Evolutionary conservation across 2,888 invertebrate species (phyloP), one percentile per base, ranked within the genome.

Genomic region (Teleogryllus oceanicus): DNA sequence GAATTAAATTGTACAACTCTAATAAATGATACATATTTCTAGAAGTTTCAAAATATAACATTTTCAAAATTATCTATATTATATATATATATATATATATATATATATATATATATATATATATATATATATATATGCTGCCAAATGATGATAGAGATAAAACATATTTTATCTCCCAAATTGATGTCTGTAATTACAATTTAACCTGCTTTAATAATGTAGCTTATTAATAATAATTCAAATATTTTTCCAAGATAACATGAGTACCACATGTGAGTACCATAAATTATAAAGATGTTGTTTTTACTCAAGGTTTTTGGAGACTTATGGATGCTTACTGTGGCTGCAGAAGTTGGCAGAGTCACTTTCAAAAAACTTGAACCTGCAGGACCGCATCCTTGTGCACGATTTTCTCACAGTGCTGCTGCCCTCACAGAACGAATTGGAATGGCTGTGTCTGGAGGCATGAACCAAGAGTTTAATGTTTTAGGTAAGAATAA

Each of bases 401-500:
- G 81, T 8, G 82, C 84, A 8, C 83, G 85, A 5, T 86, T 86
- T 79, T 85, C 86, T 1, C 86, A 86, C 81, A 78, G 80, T 21
- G 83, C 85, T 49, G 83, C 84, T 78, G 83, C 81, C n/a, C 77
- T 82, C 1, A 84, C 84, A 84, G 83, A 83, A 21, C 78, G 83
- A 5, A 79, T 62, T 13, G 62, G 78, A 21, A 79, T 84, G 78
- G 83, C 86, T 51, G 80, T 87, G 50, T 83, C 84, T 75, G 86
- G 87, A 49, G 87, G 87, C 16, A 82, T 87, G 21, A 82, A 84
- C 49, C 80, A 80, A 49, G 82, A 84, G 11, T 62, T 62, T 62
- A 62, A 62, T 18, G 62, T 62, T 18, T 62, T 62, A n/a, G 62
- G 62, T 62, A 18, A 62, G 62, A 5, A 16, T 0, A 4, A 37